A percentile compares a stretch with the other conserved stretches of the same genome.
phyloP scores from a whole-genome alignment of 2,113 vertebrate genomes.

The Aplodontia rufa region DNA sequence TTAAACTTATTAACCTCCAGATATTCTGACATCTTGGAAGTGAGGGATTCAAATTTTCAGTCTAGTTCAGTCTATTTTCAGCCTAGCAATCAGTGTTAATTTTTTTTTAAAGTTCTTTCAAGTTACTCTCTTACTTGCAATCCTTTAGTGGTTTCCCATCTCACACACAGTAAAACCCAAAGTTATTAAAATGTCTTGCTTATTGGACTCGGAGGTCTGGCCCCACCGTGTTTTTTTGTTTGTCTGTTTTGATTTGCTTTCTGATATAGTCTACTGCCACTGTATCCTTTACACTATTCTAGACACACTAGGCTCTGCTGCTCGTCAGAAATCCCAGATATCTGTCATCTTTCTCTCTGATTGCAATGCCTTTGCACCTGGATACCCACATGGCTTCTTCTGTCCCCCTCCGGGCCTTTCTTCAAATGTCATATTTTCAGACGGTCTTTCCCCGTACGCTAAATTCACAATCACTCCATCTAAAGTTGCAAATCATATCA shows the following conservation, averaged over 20 bases:
- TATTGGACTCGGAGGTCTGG: neutral
- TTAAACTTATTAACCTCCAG: neutral
- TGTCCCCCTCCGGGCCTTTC: neutral
- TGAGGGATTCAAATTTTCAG: neutral
- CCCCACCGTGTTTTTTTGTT: neutral
- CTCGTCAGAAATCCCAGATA: neutral
- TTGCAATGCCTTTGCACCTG: neutral
- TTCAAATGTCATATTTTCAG: neutral
- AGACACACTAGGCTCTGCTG: neutral
- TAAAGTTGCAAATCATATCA: neutral
- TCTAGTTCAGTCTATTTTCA: neutral
- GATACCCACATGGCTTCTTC: neutral
- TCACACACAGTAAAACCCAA: neutral
- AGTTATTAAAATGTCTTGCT: neutral
- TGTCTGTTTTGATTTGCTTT: neutral
- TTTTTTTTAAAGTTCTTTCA: neutral
- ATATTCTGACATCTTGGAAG: constrained; percentile 26
- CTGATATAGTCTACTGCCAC: neutral
- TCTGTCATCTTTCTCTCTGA: neutral
- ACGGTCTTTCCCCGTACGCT: neutral
- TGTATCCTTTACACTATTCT: neutral
- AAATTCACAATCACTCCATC: neutral
- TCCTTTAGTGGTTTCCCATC: neutral
- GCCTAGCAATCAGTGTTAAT: neutral
- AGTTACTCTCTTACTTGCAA: neutral